Evolutionary conservation across 2,797 vertebrate genomes (phyloP).

Genomic region (Hoplostethus mediterraneus): DNA sequence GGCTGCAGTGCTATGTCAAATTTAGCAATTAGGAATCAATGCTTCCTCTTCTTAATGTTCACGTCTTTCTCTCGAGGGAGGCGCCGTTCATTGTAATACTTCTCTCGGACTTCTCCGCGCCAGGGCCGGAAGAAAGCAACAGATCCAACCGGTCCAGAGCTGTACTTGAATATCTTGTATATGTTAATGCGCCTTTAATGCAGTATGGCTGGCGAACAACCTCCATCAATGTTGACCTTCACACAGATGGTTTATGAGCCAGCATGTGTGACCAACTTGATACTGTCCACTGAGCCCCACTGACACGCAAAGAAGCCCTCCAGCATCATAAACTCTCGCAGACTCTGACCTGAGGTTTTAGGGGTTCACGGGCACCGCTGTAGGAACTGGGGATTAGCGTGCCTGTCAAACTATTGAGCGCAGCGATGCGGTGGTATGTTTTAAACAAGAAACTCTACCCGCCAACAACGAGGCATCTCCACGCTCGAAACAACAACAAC

Average conservation of each 20-base stretch:
- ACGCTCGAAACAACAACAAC: background rate
- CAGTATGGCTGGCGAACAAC: slow-evolving; percentile 5
- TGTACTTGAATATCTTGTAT: background rate
- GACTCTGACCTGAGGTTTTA: background rate
- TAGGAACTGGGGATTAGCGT: slow-evolving; percentile 41
- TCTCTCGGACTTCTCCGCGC: background rate
- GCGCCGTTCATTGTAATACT: background rate
- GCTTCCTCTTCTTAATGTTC: no score
- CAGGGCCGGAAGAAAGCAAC: background rate
- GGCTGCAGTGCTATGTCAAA: background rate
- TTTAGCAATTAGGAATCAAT: background rate
- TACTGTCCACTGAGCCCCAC: slow-evolving; percentile 27
- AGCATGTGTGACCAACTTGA: slow-evolving; percentile 44
- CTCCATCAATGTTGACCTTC: slow-evolving; percentile 57
- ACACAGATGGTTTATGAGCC: slow-evolving; percentile 5
- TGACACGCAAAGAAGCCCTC: slow-evolving; percentile 8
- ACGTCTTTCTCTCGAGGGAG: background rate
- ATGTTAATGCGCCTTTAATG: slow-evolving; percentile 42
- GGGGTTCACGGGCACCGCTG: slow-evolving; percentile 34
- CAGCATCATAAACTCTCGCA: background rate
- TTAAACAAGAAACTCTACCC: slow-evolving; percentile 33
- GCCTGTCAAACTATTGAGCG: slow-evolving; percentile 9
- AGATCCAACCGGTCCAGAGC: background rate
- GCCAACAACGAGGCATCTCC: slow-evolving; percentile 24
- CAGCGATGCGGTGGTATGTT: background rate